Evolutionary conservation across 1,140 invertebrate genomes (phyloP).

Genomic region (Macrotrachela quadricornifera): DNA sequence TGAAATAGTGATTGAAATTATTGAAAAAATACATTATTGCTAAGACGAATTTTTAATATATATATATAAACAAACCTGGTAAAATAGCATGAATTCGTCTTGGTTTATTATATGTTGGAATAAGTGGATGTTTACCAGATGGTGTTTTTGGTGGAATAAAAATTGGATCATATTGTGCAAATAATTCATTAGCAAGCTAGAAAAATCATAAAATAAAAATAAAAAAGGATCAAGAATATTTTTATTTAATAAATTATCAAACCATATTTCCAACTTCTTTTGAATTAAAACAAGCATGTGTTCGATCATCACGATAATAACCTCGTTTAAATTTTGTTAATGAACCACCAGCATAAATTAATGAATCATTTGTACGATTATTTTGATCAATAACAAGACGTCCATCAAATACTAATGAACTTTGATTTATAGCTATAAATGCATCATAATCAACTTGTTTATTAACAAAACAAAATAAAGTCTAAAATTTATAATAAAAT

Average conservation of each 20-base stretch:
- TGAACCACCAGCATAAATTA: slow-evolving; percentile 45
- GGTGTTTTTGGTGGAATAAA: slow-evolving; percentile 12
- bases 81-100: slow-evolving; percentile 19
- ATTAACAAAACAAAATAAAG: slow-evolving; percentile 21
- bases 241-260: too few relatives aligned
- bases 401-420: slow-evolving; percentile 47
- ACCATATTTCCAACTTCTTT: slow-evolving; percentile 26
- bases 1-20: too few relatives aligned
- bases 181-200: slow-evolving; percentile 23
- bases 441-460: slow-evolving; percentile 20
- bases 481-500: too few relatives aligned
- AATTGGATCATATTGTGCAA: slow-evolving; percentile 26
- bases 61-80: slow-evolving; percentile 25
- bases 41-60: not conserved
- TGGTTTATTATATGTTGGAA: slow-evolving; percentile 24
- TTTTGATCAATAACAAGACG: slow-evolving; percentile 43
- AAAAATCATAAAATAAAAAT: slow-evolving; percentile 2
- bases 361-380: slow-evolving; percentile 46
- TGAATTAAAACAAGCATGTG: slow-evolving; percentile 29
- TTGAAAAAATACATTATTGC: too few relatives aligned
- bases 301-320: slow-evolving; percentile 28
- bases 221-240: slow-evolving; percentile 12
- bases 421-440: slow-evolving; percentile 40
- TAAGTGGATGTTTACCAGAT: slow-evolving; percentile 15
- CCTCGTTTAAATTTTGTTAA: slow-evolving; percentile 34